phyloP scores from a whole-genome alignment of 92 coral and sea anemone species.

The Actinernus sp. region DNA sequence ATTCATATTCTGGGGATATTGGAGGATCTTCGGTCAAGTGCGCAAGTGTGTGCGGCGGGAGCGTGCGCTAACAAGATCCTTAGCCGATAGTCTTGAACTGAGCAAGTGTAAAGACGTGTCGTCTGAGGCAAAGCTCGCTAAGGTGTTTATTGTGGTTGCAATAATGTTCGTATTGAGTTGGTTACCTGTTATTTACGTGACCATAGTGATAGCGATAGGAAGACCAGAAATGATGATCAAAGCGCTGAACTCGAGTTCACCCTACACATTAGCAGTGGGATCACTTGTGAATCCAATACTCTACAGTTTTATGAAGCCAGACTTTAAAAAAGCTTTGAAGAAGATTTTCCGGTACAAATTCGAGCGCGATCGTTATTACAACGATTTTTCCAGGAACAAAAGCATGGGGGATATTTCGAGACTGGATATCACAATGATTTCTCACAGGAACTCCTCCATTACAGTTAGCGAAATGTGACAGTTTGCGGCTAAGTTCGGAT shows the following conservation, averaged over 20 bases:
- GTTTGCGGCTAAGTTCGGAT: too few relatives aligned
- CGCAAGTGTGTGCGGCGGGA: slow-evolving; percentile 27
- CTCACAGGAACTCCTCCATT: background rate
- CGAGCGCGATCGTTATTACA: background rate
- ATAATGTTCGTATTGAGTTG: slow-evolving; percentile 54
- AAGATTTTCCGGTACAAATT: background rate
- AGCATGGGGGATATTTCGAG: background rate
- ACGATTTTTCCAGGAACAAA: background rate
- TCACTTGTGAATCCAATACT: slow-evolving; percentile 46
- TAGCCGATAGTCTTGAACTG: background rate
- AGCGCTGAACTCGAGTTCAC: slow-evolving; percentile 10
- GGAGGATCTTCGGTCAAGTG: slow-evolving; percentile 36
- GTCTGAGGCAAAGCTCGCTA: slow-evolving; percentile 51
- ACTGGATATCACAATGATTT: background rate
- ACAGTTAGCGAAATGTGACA: slow-evolving; percentile 1
- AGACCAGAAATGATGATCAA: slow-evolving; percentile 36
- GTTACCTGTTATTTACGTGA: slow-evolving; percentile 50
- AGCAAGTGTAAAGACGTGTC: slow-evolving; percentile 7
- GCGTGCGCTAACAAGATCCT: slow-evolving; percentile 23
- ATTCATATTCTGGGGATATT: slow-evolving; percentile 32
- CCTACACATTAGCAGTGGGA: slow-evolving; percentile 39
- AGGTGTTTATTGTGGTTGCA: slow-evolving; percentile 47
- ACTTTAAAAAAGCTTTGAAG: slow-evolving; percentile 24
- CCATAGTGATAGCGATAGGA: slow-evolving; percentile 36
- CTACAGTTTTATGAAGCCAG: slow-evolving; percentile 48